Evolutionary conservation across 2,797 vertebrate species (phyloP).

Genomic region (Peromyscus attwateri): DNA sequence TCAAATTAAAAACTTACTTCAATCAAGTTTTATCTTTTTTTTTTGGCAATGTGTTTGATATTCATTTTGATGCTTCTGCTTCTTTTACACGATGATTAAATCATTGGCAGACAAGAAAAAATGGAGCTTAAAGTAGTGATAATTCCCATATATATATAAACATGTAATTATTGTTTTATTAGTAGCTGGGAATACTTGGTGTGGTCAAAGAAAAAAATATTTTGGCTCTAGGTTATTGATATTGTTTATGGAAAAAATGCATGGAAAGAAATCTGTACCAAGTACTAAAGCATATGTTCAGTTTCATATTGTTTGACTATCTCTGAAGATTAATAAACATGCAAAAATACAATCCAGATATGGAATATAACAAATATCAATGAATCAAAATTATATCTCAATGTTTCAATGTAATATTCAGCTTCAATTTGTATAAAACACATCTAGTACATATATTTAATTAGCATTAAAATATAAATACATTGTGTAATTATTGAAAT

Average conservation of each 20-base stretch:
- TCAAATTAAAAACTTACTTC: not conserved
- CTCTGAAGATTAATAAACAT: not conserved
- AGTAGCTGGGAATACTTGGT: not conserved
- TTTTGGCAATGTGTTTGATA: not conserved
- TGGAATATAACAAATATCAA: not conserved
- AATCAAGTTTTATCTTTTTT: slow-evolving; percentile 1
- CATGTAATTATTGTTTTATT: not conserved
- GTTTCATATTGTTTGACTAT: not conserved
- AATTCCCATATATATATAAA: not conserved
- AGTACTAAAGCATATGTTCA: not conserved
- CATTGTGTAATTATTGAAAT: not conserved
- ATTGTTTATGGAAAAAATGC: not conserved
- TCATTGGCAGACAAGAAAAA: not conserved
- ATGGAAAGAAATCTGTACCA: not conserved
- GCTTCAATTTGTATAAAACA: not conserved
- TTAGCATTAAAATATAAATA: not conserved
- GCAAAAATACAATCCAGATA: not conserved
- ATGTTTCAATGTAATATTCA: not conserved
- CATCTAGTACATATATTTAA: not conserved
- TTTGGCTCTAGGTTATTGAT: not conserved
- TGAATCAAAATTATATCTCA: not conserved
- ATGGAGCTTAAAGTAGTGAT: not conserved
- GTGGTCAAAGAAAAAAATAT: not conserved
- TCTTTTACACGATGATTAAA: not conserved
- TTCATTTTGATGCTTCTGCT: not conserved